Conservation (phyloP, 2,797 vertebrate species). For the Phrynocephalus guinanensis region DNA sequence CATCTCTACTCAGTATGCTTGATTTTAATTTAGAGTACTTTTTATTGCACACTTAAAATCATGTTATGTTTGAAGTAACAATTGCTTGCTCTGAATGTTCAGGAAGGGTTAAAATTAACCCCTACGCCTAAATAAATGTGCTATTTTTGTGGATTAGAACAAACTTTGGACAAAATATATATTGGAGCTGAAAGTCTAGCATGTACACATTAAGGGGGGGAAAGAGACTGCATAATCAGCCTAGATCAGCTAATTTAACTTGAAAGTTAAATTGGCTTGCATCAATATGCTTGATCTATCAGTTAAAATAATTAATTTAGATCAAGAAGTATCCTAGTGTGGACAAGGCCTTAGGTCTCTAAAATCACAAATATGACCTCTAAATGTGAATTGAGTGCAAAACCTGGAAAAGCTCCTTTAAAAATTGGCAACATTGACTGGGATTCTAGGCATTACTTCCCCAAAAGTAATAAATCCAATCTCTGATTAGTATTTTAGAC, state of each 20-base stretch:
- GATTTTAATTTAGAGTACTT: constrained; percentile 1
- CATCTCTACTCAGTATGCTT: constrained; percentile 4
- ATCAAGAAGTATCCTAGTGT: constrained; percentile 9
- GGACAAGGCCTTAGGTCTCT: constrained; percentile 1
- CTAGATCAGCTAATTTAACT: constrained; percentile 26
- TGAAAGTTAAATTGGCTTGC: constrained; percentile 30
- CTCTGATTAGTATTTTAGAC: not conserved
- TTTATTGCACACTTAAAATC: not conserved
- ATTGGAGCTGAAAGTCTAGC: not conserved
- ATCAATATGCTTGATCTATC: constrained; percentile 16
- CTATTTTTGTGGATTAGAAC: constrained; percentile 1
- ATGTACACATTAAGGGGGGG: not conserved
- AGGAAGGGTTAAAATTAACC: not conserved
- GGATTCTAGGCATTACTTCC: too few relatives aligned
- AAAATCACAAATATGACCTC: not conserved
- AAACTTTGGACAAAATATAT: not conserved
- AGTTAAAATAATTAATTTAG: constrained; percentile 35
- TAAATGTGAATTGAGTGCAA: not conserved
- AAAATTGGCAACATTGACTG: not conserved
- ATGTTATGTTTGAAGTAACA: not conserved
- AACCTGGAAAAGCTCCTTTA: too few relatives aligned
- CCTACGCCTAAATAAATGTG: constrained; percentile 1
- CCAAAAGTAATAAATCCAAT: not conserved
- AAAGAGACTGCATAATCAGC: not conserved
- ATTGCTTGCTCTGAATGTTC: not conserved